Conservation (phyloP, 2,888 invertebrate genomes). For the Allophyes oxyacanthae region DNA sequence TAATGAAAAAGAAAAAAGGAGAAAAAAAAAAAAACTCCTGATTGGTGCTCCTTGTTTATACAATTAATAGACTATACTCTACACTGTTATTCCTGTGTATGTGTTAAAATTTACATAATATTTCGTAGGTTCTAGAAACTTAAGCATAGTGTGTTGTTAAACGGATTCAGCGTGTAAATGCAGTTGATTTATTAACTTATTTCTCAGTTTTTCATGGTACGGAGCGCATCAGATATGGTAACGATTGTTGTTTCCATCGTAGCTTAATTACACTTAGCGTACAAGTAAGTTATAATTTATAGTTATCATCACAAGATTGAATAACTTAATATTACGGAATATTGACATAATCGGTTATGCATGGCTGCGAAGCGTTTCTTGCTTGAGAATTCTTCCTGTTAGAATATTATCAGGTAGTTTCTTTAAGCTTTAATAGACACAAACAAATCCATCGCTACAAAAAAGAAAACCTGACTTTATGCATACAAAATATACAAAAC, state of each 20-base stretch:
- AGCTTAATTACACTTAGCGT: constrained; percentile 10
- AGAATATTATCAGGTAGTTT: constrained; percentile 5
- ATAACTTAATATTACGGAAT: constrained; percentile 45
- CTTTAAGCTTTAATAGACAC: background rate
- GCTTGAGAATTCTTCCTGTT: constrained; percentile 31
- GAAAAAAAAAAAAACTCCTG: too few species aligned
- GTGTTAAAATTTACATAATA: too few species aligned
- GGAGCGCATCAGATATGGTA: constrained; percentile 15
- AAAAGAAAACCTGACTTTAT: too few species aligned
- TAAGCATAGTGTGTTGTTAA: too few species aligned
- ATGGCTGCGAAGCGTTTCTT: constrained; percentile 43
- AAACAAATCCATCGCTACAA: background rate
- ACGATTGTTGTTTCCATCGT: constrained; percentile 16
- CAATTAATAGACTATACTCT: too few species aligned
- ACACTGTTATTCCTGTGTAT: too few species aligned
- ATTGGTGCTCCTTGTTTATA: too few species aligned
- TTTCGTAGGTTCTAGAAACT: too few species aligned
- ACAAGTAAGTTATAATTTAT: constrained; percentile 30
- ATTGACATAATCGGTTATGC: constrained; percentile 57
- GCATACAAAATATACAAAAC: too few species aligned
- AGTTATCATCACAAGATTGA: constrained; percentile 44
- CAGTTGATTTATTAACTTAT: constrained; percentile 9
- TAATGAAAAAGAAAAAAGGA: too few species aligned
- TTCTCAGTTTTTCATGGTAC: constrained; percentile 28
- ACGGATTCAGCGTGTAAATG: too few species aligned